Evolutionary conservation across 2,113 vertebrate species (phyloP), one percentile per base, ranked within the genome.

Genomic region (Anser cygnoides): DNA sequence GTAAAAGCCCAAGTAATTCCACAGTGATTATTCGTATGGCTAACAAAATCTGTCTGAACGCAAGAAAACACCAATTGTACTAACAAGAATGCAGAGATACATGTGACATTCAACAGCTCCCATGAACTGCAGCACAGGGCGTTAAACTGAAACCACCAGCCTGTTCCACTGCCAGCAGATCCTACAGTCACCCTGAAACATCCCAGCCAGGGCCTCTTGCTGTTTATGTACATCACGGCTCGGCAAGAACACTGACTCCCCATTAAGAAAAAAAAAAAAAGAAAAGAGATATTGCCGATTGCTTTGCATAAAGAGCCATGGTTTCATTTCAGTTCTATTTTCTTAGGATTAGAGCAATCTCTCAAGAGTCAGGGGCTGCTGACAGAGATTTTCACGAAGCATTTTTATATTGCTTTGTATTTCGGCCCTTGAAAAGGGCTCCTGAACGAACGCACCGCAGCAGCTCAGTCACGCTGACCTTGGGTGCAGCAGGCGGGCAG

Each of bases 41-140:
- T 84, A 74, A 63, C 12, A 80, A 61, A 75, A 89, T 15, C 35
- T 37, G 23, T 7, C 0, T 6, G 9, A 91, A 68, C 9, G 41
- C 21, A 87, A 54, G 28, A 77, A 82, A 61, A 37, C 20, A 71
- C 5, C 52, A 54, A 43, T 7, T 73, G 26, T 70, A 52, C 35
- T 57, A 57, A 70, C 5, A 35, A 46, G n/a, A 20, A 68, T 9
- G 14, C 2, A 78, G 37, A 90, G 87, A 90, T 16, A 62, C 20
- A 29, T 0, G 1, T n/a, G 23, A 37, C 0, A 1, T 23, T 68
- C 50, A 61, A 28, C 4, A 58, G 20, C 12, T 65, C 37, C 57
- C 3, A 0, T 10, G 50, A 46, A 31, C 83, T 16, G 66, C 5
- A 72, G 29, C 6, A 25, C 0, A 10, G 17, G 46, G 25, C 5